These are phyloP conservation scores for Montipora efflorescens DNA, from an alignment of 64 coral and sea anemone species.

Conservation along the genomic window DNA sequence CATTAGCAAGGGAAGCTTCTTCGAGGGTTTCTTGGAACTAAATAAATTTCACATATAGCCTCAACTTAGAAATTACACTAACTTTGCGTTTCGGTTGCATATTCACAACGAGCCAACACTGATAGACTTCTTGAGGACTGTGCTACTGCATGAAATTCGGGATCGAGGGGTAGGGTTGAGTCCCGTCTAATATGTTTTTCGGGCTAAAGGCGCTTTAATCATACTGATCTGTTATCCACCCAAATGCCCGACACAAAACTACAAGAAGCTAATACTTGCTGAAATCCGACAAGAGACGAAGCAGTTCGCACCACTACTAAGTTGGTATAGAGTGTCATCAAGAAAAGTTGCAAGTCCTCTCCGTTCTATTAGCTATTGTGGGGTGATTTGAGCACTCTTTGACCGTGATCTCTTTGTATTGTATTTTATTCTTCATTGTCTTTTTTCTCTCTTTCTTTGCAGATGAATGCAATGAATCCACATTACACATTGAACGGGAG, in stretches of 20 bases:
- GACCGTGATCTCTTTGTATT: background rate
- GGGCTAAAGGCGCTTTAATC: background rate
- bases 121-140: background rate
- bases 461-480: background rate
- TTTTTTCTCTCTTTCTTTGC: background rate
- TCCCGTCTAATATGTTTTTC: background rate
- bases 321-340: background rate
- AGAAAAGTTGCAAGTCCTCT: background rate
- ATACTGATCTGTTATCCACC: background rate
- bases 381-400: background rate
- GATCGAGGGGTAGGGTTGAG: background rate
- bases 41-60: background rate
- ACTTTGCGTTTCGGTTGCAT: background rate
- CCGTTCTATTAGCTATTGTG: background rate
- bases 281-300: too few species aligned
- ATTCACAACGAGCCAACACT: background rate
- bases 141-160: background rate
- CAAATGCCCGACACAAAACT: background rate
- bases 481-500: background rate
- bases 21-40: constrained; percentile 69
- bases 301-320: too few species aligned
- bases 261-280: background rate
- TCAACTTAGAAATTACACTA: background rate
- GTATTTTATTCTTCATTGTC: background rate
- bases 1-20: constrained; percentile 69